These are phyloP conservation scores for Sternarchorhynchus goeldii DNA, from an alignment of 2,797 vertebrate genomes.

Conservation along the genomic window DNA sequence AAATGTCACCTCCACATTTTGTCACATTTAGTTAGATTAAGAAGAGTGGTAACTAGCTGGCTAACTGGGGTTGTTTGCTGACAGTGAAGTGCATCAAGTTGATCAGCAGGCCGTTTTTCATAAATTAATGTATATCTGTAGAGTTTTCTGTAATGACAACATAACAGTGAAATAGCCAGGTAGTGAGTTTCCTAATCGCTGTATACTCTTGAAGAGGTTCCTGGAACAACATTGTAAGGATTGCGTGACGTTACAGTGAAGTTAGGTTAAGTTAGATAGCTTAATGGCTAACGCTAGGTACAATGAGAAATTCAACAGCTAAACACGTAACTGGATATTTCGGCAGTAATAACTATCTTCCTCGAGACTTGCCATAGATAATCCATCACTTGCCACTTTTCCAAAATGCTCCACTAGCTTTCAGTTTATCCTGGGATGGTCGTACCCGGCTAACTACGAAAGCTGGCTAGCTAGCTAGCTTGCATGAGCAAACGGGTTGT, in stretches of 20 bases:
- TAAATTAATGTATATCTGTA: background rate
- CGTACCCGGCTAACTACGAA: too few species aligned
- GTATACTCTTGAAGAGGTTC: background rate
- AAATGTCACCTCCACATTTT: slow-evolving; percentile 10
- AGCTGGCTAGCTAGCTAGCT: background rate
- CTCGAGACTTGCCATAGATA: background rate
- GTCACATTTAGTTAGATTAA: background rate
- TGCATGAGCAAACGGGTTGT: background rate
- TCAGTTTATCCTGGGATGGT: too few species aligned
- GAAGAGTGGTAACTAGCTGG: background rate
- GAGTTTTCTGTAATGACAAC: background rate
- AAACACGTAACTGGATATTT: too few species aligned
- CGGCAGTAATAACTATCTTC: background rate
- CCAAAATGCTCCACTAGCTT: too few species aligned
- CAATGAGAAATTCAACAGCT: background rate
- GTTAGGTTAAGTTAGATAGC: background rate
- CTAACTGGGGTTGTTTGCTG: background rate
- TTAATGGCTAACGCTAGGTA: background rate
- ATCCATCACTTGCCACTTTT: background rate
- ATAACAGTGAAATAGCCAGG: background rate
- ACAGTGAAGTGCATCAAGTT: slow-evolving; percentile 14
- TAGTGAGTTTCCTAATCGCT: too few species aligned
- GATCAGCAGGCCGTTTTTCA: background rate
- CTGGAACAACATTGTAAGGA: background rate
- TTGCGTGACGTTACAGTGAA: background rate